Percentiles rank a stretch among this genome's conserved stretches.
Conservation (phyloP, 2,888 invertebrate species). For the Aleiodes alternator region DNA sequence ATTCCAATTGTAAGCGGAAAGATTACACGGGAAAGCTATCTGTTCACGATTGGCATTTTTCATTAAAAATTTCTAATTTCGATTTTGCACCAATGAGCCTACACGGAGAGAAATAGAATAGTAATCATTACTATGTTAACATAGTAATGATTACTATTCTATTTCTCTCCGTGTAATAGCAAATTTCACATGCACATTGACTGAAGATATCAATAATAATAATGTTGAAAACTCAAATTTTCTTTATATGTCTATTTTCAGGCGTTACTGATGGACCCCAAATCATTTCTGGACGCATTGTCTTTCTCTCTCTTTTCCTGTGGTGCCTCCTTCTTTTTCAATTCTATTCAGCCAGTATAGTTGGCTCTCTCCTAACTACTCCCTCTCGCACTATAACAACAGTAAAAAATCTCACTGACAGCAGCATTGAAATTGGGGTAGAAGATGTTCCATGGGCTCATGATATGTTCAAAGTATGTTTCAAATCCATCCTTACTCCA, state of each 20-base stretch:
- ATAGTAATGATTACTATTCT: too few species aligned
- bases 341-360: conserved; percentile 73
- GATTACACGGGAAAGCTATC: too few species aligned
- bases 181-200: too few species aligned
- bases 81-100: too few species aligned
- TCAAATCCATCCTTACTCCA: not conserved
- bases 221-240: too few species aligned
- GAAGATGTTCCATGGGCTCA: conserved; percentile 69
- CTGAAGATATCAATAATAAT: too few species aligned
- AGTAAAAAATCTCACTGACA: conserved; percentile 66
- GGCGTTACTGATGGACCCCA: conserved; percentile 75
- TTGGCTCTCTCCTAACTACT: conserved; percentile 68
- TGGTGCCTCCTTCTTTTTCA: conserved; percentile 70
- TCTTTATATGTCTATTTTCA: conserved; percentile 57
- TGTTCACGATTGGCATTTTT: too few species aligned
- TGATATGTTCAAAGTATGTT: conserved; percentile 65
- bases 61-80: too few species aligned
- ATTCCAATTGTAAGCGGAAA: too few species aligned
- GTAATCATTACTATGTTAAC: too few species aligned
- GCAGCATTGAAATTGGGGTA: conserved; percentile 66
- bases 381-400: conserved; percentile 69
- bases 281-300: conserved; percentile 74
- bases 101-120: too few species aligned
- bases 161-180: too few species aligned
- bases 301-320: conserved; percentile 66